These are phyloP conservation scores for Linepithema humile DNA, from an alignment of 1,140 invertebrate genomes.

Conservation along the genomic window DNA sequence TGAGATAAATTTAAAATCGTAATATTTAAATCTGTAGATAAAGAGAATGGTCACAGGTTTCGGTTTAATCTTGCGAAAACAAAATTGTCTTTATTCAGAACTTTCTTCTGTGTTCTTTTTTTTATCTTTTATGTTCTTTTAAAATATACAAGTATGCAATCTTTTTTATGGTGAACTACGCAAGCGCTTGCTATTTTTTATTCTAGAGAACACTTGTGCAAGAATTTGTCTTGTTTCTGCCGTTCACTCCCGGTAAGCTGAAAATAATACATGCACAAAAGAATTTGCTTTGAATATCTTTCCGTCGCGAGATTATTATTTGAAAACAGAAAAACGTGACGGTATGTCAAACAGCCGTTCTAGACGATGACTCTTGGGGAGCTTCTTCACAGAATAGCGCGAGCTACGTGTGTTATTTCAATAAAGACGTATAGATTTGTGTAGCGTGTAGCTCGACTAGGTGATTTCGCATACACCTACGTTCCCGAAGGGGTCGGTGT, in stretches of 20 bases:
- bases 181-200: background rate
- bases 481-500: slow-evolving; percentile 6
- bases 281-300: background rate
- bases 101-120: background rate
- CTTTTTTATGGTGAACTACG: background rate
- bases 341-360: slow-evolving; percentile 6
- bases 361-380: slow-evolving; percentile 7
- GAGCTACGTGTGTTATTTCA: slow-evolving; percentile 61
- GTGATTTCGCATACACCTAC: slow-evolving; percentile 2
- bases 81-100: background rate
- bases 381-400: slow-evolving; percentile 12
- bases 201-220: background rate
- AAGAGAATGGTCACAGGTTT: too few species aligned
- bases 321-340: background rate
- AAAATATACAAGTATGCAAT: background rate
- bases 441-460: slow-evolving; percentile 6
- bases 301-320: slow-evolving; percentile 8
- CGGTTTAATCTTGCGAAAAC: background rate
- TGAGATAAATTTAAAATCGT: background rate
- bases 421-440: slow-evolving; percentile 57
- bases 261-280: background rate
- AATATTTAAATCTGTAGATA: background rate
- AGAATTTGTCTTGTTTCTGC: background rate
- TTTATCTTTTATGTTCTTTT: background rate
- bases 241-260: background rate